Percentiles rank a stretch among this genome's conserved stretches.
These are phyloP conservation scores for Pandemis cinnamomeana DNA, from an alignment of 2,888 invertebrate genomes.

Conservation along the genomic window DNA sequence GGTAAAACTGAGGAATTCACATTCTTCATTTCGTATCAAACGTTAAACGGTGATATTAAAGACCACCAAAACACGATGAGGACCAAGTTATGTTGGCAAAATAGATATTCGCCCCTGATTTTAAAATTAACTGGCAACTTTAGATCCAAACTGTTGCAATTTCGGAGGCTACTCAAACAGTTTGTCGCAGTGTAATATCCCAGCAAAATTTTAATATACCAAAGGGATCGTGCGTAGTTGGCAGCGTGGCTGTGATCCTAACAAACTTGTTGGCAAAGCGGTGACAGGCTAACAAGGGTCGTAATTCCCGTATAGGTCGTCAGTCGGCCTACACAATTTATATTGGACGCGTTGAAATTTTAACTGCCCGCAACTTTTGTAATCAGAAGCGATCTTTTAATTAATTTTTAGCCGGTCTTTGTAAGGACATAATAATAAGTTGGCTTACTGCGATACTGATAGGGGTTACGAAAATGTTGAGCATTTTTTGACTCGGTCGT, in stretches of 20 bases:
- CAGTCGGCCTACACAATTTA: slow-evolving; percentile 11
- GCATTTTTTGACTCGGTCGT: too few species aligned
- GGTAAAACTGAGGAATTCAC: too few species aligned
- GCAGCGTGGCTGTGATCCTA: slow-evolving; percentile 23
- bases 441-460: neutral
- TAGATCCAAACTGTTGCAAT: neutral
- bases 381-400: slow-evolving; percentile 22
- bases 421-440: neutral
- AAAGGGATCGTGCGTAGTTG: neutral
- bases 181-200: slow-evolving; percentile 5
- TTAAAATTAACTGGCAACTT: neutral
- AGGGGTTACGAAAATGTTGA: too few species aligned
- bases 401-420: slow-evolving; percentile 14
- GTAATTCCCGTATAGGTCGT: slow-evolving; percentile 17
- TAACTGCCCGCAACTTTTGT: slow-evolving; percentile 27
- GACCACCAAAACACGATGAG: too few species aligned
- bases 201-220: slow-evolving; percentile 20
- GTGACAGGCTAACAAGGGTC: slow-evolving; percentile 35
- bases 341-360: slow-evolving; percentile 14
- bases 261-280: slow-evolving; percentile 31
- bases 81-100: too few species aligned
- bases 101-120: neutral
- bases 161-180: neutral
- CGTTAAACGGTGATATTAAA: too few species aligned
- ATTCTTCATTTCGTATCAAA: too few species aligned